phyloP scores from a whole-genome alignment of 2,888 invertebrate species.

The Ectobius pallidus region DNA sequence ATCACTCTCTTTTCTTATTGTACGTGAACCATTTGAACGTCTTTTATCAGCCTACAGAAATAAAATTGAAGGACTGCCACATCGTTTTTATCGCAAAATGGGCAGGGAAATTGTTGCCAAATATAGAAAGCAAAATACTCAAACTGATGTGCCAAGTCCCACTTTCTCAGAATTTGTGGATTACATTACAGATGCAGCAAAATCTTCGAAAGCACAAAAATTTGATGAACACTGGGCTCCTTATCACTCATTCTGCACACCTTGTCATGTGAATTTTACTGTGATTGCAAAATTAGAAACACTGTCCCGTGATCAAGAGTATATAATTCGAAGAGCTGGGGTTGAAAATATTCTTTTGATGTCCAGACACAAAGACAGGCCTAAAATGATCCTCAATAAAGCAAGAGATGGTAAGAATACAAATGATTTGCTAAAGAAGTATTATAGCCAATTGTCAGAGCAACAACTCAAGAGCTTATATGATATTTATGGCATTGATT shows the following conservation, averaged over 20 bases:
- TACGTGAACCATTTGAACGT: constrained; percentile 45
- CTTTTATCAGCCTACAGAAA: constrained; percentile 45
- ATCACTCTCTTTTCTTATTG: constrained; percentile 44
- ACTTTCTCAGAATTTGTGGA: constrained; percentile 53
- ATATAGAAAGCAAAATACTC: constrained; percentile 18
- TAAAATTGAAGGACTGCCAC: constrained; percentile 41
- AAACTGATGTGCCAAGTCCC: constrained; percentile 54
- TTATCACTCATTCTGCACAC: constrained; percentile 67
- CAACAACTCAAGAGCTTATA: constrained; percentile 63
- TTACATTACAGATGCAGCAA: constrained; percentile 44
- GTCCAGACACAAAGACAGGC: constrained; percentile 15
- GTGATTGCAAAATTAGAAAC: constrained; percentile 70
- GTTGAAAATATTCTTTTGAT: constrained; percentile 58
- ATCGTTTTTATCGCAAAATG: constrained; percentile 43
- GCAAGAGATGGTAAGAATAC: constrained; percentile 60
- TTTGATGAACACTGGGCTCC: constrained; percentile 70
- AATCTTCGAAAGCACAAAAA: constrained; percentile 35
- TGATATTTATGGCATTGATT: constrained; percentile 68
- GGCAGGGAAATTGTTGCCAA: constrained; percentile 37
- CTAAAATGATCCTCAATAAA: constrained; percentile 27
- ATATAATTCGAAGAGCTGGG: constrained; percentile 64
- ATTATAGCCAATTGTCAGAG: constrained; percentile 59
- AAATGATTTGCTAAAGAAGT: constrained; percentile 56
- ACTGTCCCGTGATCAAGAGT: constrained; percentile 63
- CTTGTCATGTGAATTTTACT: constrained; percentile 68